Conservation (phyloP, 2,888 invertebrate genomes). For the Drosophila greeni region DNA sequence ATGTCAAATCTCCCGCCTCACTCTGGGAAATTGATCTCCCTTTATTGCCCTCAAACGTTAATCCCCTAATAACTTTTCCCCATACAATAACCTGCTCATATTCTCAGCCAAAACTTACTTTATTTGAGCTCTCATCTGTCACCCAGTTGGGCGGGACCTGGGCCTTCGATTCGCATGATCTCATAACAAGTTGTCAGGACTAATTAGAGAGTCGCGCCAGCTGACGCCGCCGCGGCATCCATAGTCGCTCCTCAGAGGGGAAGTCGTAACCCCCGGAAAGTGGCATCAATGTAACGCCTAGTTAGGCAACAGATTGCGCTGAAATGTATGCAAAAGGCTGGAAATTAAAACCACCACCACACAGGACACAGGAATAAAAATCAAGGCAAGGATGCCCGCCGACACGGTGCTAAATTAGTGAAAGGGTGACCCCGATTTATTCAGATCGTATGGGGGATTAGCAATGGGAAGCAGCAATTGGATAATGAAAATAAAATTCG, state of each 20-base stretch:
- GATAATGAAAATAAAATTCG: conserved; percentile 78
- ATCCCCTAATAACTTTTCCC: neutral
- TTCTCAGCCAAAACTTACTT: conserved; percentile 12
- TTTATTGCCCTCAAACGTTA: neutral
- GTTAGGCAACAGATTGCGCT: conserved; percentile 71
- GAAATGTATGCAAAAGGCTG: conserved; percentile 62
- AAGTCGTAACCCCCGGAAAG: conserved; percentile 14
- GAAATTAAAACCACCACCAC: conserved; percentile 33
- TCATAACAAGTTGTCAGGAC: conserved; percentile 42
- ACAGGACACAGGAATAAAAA: conserved; percentile 48
- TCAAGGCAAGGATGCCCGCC: conserved; percentile 39
- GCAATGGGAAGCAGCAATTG: conserved; percentile 36
- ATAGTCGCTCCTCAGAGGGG: conserved; percentile 15
- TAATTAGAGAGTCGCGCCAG: conserved; percentile 39
- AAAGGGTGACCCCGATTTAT: conserved; percentile 63
- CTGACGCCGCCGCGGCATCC: conserved; percentile 38
- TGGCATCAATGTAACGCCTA: conserved; percentile 71
- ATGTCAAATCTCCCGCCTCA: too few relatives aligned
- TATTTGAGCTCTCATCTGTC: conserved; percentile 13
- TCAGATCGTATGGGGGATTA: conserved; percentile 52
- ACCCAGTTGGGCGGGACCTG: conserved; percentile 10
- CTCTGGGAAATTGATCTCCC: neutral
- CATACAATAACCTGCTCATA: conserved; percentile 7
- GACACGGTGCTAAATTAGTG: conserved; percentile 56
- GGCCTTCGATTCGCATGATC: conserved; percentile 24